These are phyloP conservation scores for Tanytarsus gracilentus DNA, from an alignment of 2,888 invertebrate species.

Conservation along the genomic window DNA sequence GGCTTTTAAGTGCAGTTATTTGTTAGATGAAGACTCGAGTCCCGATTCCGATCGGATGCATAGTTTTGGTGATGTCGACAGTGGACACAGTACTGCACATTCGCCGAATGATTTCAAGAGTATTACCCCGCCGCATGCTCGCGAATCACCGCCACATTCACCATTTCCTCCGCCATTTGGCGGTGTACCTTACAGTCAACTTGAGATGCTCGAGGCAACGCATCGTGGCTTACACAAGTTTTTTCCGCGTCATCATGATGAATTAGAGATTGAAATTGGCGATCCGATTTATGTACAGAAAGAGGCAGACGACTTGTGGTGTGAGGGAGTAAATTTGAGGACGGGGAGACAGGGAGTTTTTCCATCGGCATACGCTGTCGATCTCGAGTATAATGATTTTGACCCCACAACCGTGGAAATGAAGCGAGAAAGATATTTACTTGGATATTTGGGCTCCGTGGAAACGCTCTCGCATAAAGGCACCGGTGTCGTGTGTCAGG, in stretches of 20 bases:
- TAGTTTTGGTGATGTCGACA: conserved; percentile 67
- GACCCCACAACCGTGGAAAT: conserved; percentile 78
- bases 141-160: conserved; percentile 52
- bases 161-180: conserved; percentile 57
- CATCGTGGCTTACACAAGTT: conserved; percentile 94
- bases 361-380: conserved; percentile 94
- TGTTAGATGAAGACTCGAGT: conserved; percentile 72
- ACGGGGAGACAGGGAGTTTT: conserved; percentile 92
- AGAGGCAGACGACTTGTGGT: conserved; percentile 96
- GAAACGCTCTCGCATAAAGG: conserved; percentile 95
- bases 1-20: conserved; percentile 63
- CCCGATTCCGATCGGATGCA: conserved; percentile 78
- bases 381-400: conserved; percentile 93
- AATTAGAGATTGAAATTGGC: conserved; percentile 93
- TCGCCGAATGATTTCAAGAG: conserved; percentile 85
- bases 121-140: conserved; percentile 60
- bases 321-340: conserved; percentile 92
- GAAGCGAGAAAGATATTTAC: conserved; percentile 74
- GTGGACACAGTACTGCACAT: conserved; percentile 85
- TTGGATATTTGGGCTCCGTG: conserved; percentile 93
- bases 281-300: conserved; percentile 95
- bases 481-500: conserved; percentile 89
- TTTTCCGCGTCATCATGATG: conserved; percentile 88
- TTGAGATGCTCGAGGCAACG: conserved; percentile 84
- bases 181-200: conserved; percentile 68